Base-by-base conservation (phyloP, 2,113 vertebrate genomes). In the Gasterosteus nipponicus region DNA sequence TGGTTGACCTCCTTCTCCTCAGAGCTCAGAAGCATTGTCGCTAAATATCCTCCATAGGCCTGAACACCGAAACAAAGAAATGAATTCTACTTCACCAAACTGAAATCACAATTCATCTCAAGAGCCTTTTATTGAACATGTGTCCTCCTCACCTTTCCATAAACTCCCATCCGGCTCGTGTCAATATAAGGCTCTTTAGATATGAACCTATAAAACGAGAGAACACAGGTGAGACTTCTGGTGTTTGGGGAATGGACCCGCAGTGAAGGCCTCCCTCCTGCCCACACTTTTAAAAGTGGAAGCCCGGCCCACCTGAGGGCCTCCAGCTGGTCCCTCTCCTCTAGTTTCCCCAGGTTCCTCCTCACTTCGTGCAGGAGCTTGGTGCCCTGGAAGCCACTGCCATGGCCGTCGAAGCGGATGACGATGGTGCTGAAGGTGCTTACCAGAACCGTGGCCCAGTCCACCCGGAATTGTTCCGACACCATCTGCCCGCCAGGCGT, bases 11-110 rank as follows among this genome's bases (percentile, higher is more conserved):
- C 95, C 2, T 96, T 95, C 31, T 95, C 95, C 2, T 96, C 95
- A 0, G 94, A 95, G 14, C 96, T 95, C 59, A 99, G 92, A 65
- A 99, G 93, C 80, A 95, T 93, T 0, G 94, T 95, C 81, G 96
- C 96, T 82, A 99, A 91, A 88, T 98, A 99, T 51, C 97, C 98
- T 0, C 98, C 98, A 0, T 98, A 99, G 67, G 96, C 97, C 97
- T 99, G 84, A 33, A 85, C 29, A 79, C 10, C 33, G 7, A 41
- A 22, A 51, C 46, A 3, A 47, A 29, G n/a, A 47, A 35, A 31
- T 46, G 29, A 33, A 26, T 46, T 61, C 31, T 10, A 62, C 53
- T 16, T 29, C 12, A 38, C 31, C 26, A 42, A 29, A 26, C 47
- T 18, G 19, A 15, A 15, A 57, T 31, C 5, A 54, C n/a, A 22